phyloP scores from a whole-genome alignment of 2,113 vertebrate genomes.

The Centropristis striata region DNA sequence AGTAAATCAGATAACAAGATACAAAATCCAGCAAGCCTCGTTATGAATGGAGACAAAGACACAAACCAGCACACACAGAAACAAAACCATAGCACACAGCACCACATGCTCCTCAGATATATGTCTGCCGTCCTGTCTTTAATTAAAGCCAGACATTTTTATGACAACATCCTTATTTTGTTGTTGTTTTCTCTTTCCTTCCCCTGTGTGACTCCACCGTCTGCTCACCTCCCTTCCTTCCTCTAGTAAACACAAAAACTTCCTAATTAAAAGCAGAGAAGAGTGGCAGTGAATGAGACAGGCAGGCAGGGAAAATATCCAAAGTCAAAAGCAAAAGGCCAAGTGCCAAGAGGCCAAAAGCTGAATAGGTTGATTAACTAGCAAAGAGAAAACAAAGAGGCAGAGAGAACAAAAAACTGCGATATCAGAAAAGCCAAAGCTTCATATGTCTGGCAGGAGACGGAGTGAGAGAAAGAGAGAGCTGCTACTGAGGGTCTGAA shows the following conservation, averaged over 20 bases:
- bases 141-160: conserved; percentile 64
- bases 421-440: conserved; percentile 35
- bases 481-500: conserved; percentile 30
- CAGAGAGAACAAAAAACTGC: not conserved
- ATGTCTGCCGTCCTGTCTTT: conserved; percentile 28
- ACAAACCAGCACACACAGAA: not conserved
- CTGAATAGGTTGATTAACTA: conserved; percentile 20
- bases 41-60: conserved; percentile 7
- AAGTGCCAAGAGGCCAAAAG: not conserved
- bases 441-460: not conserved
- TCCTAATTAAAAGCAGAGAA: conserved; percentile 45
- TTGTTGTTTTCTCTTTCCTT: conserved; percentile 45
- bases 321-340: not conserved
- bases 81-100: not conserved
- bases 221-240: conserved; percentile 48
- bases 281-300: not conserved
- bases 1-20: not conserved
- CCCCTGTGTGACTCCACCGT: conserved; percentile 7
- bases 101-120: conserved; percentile 22
- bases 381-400: not conserved
- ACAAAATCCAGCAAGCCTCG: not conserved
- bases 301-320: not conserved
- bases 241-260: conserved; percentile 22
- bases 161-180: conserved; percentile 35
- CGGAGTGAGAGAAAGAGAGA: not conserved